Percentiles rank a stretch among this genome's conserved stretches.
Evolutionary conservation across 1,140 invertebrate genomes (phyloP).

Genomic region (Heliconius eleuchia): DNA sequence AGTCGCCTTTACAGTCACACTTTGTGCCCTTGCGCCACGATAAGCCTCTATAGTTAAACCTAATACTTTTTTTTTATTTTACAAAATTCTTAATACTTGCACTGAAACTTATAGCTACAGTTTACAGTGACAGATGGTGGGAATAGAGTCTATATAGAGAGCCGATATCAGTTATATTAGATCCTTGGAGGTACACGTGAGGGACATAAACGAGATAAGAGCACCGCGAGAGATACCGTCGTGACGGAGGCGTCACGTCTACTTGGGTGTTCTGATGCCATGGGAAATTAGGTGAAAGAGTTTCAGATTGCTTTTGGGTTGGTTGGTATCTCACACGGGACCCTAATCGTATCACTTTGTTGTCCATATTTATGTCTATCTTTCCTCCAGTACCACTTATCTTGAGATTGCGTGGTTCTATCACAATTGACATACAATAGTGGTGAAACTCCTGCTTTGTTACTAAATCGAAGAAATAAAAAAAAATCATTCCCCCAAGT

Average conservation of each 20-base stretch:
- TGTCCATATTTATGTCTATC: too few relatives aligned
- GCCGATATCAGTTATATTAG: background rate
- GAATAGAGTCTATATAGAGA: constrained; percentile 3
- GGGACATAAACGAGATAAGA: constrained; percentile 40
- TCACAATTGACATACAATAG: too few relatives aligned
- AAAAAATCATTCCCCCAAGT: too few relatives aligned
- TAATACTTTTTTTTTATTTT: too few relatives aligned
- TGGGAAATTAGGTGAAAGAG: background rate
- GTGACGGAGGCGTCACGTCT: constrained; percentile 34
- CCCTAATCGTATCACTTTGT: too few relatives aligned
- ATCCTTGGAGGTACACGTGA: constrained; percentile 29
- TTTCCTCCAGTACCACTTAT: too few relatives aligned
- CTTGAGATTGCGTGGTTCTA: too few relatives aligned
- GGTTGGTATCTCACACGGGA: too few relatives aligned
- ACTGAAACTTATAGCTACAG: background rate
- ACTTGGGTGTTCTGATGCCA: constrained; percentile 32
- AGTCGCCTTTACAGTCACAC: background rate
- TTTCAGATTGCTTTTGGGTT: too few relatives aligned
- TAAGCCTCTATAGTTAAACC: background rate
- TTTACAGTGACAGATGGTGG: background rate
- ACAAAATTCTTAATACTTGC: background rate
- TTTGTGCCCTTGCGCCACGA: background rate
- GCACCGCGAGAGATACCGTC: constrained; percentile 16
- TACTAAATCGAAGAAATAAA: too few relatives aligned
- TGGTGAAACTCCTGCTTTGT: too few relatives aligned